These are phyloP conservation scores for Nothura maculosa DNA, from an alignment of 2,797 vertebrate species.

Conservation along the genomic window DNA sequence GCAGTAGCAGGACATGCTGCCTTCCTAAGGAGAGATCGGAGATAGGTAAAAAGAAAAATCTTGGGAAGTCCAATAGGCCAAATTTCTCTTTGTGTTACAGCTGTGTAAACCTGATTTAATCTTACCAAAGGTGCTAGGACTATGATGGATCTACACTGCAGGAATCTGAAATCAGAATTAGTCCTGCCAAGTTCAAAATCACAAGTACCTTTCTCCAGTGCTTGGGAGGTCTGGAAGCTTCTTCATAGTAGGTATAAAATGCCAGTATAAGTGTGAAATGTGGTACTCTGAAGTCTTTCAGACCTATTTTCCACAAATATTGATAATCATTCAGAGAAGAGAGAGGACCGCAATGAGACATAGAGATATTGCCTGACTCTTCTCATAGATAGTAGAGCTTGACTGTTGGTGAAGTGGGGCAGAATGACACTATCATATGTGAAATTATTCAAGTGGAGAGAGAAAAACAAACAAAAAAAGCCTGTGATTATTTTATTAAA, in stretches of 20 bases:
- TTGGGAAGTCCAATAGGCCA: slow-evolving; percentile 23
- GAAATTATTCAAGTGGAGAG: neutral
- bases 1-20: neutral
- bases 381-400: neutral
- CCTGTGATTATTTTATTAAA: neutral
- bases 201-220: neutral
- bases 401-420: neutral
- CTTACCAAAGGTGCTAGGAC: neutral
- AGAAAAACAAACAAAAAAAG: neutral
- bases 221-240: neutral
- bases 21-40: neutral
- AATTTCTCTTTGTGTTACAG: slow-evolving; percentile 32
- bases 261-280: neutral
- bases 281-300: neutral
- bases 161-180: slow-evolving; percentile 28
- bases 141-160: neutral
- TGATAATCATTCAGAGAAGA: neutral
- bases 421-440: neutral
- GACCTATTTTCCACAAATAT: neutral
- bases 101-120: slow-evolving; percentile 22
- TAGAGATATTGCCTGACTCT: neutral
- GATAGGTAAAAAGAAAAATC: slow-evolving; percentile 12
- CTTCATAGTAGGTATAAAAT: neutral
- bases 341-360: neutral
- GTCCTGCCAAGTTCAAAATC: slow-evolving; percentile 19